Percentiles rank a stretch among this genome's conserved stretches.
These are phyloP conservation scores for Eristalis arbustorum DNA, from an alignment of 2,888 invertebrate genomes.

Conservation along the genomic window DNA sequence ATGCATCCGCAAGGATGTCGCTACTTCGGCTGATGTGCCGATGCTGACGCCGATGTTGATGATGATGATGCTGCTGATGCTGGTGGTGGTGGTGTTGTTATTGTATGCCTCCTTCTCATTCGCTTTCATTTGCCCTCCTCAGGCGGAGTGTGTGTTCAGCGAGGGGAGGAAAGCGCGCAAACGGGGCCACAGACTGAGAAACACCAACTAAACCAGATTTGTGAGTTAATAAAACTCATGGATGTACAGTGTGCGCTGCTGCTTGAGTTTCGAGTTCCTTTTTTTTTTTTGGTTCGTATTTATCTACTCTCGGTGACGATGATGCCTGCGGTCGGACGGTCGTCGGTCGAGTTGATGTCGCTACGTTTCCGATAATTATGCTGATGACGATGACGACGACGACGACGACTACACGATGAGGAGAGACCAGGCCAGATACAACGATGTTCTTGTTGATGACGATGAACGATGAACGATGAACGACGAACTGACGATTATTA, in stretches of 20 bases:
- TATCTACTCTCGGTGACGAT: slow-evolving; percentile 63
- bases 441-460: slow-evolving; percentile 35
- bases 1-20: slow-evolving; percentile 51
- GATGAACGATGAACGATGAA: slow-evolving; percentile 30
- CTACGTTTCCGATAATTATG: slow-evolving; percentile 68
- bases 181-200: not conserved
- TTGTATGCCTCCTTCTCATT: slow-evolving; percentile 57
- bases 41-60: slow-evolving; percentile 17
- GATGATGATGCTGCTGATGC: not conserved
- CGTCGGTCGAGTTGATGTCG: slow-evolving; percentile 36
- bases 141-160: slow-evolving; percentile 3
- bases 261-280: slow-evolving; percentile 41
- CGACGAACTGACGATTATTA: slow-evolving; percentile 51
- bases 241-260: slow-evolving; percentile 45
- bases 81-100: slow-evolving; percentile 37
- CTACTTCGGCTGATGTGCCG: not conserved
- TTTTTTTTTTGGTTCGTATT: slow-evolving; percentile 7
- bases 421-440: slow-evolving; percentile 28
- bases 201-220: slow-evolving; percentile 70
- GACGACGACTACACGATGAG: slow-evolving; percentile 34
- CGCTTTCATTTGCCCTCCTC: slow-evolving; percentile 62
- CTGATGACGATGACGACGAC: slow-evolving; percentile 63
- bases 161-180: slow-evolving; percentile 1
- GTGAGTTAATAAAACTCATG: slow-evolving; percentile 70
- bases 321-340: slow-evolving; percentile 50